A percentile compares a stretch with the other conserved stretches of the same genome.
Evolutionary conservation across 2,113 vertebrate species (phyloP).

Genomic region (Anser brachyrhynchus): DNA sequence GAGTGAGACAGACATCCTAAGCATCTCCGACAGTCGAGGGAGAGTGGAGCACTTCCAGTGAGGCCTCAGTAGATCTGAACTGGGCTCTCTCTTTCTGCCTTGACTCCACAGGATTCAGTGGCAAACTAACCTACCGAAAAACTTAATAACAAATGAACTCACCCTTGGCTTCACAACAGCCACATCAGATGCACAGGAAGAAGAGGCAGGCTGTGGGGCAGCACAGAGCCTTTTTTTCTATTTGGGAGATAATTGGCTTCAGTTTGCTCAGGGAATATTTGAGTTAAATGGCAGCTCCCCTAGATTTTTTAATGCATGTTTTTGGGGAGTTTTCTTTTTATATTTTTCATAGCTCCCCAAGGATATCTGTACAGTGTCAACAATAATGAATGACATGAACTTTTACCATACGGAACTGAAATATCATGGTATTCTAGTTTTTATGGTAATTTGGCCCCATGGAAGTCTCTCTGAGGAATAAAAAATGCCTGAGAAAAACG

Average conservation of each 20-base stretch:
- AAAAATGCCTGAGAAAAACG: constrained; percentile 58
- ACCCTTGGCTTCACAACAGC: background rate
- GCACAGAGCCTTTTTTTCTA: no score
- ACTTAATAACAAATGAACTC: background rate
- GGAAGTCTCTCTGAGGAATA: constrained; percentile 54
- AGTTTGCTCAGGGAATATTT: background rate
- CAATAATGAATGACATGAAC: constrained; percentile 28
- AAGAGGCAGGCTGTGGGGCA: background rate
- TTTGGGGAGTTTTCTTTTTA: constrained; percentile 14
- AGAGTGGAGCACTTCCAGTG: background rate
- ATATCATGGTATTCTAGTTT: constrained; percentile 41
- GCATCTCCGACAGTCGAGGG: background rate
- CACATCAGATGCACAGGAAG: accelerated
- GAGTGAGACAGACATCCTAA: background rate
- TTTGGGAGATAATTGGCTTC: background rate
- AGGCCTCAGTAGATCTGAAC: background rate
- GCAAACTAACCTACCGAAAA: background rate
- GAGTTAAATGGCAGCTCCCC: background rate
- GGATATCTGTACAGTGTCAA: constrained; percentile 28
- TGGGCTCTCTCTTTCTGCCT: background rate
- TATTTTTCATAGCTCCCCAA: constrained; percentile 43
- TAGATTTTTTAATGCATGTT: background rate
- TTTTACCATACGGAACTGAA: constrained; percentile 30
- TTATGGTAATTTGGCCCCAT: constrained; percentile 40
- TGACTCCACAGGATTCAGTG: accelerated